Evolutionary conservation across 2,888 invertebrate genomes (phyloP).

Genomic region (Phanerotoma sp.): DNA sequence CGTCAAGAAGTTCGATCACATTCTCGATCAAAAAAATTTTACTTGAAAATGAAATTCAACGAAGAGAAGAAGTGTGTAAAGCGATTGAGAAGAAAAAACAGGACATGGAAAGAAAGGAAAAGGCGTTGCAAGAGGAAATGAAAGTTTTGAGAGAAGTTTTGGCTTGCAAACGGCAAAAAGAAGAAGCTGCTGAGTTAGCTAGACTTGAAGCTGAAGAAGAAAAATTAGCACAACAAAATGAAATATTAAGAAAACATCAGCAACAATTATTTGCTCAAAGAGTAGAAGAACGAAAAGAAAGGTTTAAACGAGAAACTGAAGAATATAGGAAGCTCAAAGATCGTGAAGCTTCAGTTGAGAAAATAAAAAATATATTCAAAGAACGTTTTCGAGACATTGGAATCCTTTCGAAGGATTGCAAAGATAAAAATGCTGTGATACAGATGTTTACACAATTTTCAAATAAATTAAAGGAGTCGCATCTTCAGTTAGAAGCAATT

Average conservation of each 20-base stretch:
- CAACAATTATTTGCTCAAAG: conserved; percentile 45
- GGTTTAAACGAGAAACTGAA: conserved; percentile 41
- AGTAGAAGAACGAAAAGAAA: conserved; percentile 40
- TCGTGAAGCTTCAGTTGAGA: conserved; percentile 55
- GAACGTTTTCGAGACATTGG: conserved; percentile 41
- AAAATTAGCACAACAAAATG: conserved; percentile 60
- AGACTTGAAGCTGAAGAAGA: conserved; percentile 62
- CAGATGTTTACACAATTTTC: conserved; percentile 37
- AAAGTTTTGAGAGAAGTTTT: conserved; percentile 39
- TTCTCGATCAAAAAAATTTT: conserved; percentile 52
- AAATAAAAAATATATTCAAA: conserved; percentile 32
- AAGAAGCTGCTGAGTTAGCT: conserved; percentile 55
- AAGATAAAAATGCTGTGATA: conserved; percentile 41
- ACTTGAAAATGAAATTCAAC: conserved; percentile 48
- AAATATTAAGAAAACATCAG: conserved; percentile 57
- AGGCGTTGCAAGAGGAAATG: conserved; percentile 50
- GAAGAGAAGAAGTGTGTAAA: conserved; percentile 50
- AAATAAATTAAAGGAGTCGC: conserved; percentile 50
- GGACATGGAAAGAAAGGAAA: conserved; percentile 50
- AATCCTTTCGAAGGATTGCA: conserved; percentile 38
- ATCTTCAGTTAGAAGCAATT: conserved; percentile 45
- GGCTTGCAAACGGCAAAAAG: conserved; percentile 45
- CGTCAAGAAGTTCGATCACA: conserved; percentile 33
- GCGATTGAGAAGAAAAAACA: conserved; percentile 50
- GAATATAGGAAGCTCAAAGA: conserved; percentile 55